A percentile compares a stretch with the other conserved stretches of the same genome.
Conservation (phyloP, 2,113 vertebrate species). For the Antigone vipio region DNA sequence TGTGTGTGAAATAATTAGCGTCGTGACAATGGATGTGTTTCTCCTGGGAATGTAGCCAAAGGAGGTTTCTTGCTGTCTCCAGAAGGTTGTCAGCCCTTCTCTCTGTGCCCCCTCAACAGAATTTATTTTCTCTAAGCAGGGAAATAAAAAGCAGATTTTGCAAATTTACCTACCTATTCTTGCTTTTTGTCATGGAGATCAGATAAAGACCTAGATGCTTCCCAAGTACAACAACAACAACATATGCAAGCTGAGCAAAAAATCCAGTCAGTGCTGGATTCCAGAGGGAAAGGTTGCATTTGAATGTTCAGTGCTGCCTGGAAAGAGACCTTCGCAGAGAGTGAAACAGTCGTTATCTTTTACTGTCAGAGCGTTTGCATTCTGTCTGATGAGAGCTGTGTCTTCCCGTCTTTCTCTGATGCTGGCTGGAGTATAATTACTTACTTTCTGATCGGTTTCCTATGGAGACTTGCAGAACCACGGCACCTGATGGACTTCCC, state of each 20-base stretch:
- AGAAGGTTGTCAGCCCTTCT: background rate
- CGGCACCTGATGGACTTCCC: background rate
- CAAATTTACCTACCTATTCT: background rate
- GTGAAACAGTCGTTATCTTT: background rate
- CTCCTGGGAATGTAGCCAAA: background rate
- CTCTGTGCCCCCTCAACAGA: background rate
- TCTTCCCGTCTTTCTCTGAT: background rate
- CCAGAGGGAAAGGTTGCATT: background rate
- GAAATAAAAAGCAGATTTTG: background rate
- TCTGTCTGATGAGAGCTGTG: background rate
- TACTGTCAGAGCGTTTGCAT: background rate
- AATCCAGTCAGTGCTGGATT: background rate
- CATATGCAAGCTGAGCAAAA: background rate
- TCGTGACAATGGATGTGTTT: background rate
- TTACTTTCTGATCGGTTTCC: constrained; percentile 1
- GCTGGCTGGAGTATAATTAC: background rate
- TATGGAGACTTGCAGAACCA: background rate
- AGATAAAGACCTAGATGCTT: background rate
- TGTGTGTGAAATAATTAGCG: background rate
- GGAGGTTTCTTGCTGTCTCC: background rate
- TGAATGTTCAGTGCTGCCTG: background rate
- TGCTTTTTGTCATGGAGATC: background rate
- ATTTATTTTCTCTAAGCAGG: background rate
- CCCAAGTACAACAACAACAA: background rate
- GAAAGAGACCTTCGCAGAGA: background rate